These are phyloP conservation scores for Oreochromis spilurus DNA, from an alignment of 2,113 vertebrate genomes.

Conservation along the genomic window DNA sequence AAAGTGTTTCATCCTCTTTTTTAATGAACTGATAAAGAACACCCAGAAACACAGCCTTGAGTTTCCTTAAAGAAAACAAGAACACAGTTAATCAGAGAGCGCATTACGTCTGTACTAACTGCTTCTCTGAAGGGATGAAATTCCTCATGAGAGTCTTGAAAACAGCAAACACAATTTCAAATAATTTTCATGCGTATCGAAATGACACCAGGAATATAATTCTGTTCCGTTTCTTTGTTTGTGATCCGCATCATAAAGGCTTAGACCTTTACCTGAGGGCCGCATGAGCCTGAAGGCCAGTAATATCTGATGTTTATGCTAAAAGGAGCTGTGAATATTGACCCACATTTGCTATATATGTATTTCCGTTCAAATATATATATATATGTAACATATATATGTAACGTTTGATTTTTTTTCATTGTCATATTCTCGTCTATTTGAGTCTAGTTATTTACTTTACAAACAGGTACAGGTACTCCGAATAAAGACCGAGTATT, in stretches of 20 bases:
- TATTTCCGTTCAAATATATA: neutral
- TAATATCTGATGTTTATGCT: neutral
- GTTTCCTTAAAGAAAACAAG: neutral
- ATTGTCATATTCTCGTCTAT: neutral
- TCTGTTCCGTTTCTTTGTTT: neutral
- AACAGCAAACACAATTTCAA: neutral
- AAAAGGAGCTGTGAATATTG: neutral
- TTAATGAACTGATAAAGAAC: neutral
- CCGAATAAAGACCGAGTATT: neutral
- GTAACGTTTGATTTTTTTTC: neutral
- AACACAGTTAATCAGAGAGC: neutral
- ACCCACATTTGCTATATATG: neutral
- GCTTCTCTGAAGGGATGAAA: neutral
- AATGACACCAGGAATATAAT: neutral
- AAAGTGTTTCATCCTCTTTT: neutral
- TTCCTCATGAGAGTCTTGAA: neutral
- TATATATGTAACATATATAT: neutral
- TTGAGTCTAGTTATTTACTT: neutral
- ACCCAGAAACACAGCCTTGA: neutral
- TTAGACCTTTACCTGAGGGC: neutral
- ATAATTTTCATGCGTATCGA: constrained; percentile 1
- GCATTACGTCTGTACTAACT: neutral
- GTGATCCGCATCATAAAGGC: neutral
- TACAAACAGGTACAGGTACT: neutral
- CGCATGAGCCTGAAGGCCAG: neutral